Conservation (phyloP, 2,888 invertebrate genomes). For the Drosophila fulvimacula region DNA sequence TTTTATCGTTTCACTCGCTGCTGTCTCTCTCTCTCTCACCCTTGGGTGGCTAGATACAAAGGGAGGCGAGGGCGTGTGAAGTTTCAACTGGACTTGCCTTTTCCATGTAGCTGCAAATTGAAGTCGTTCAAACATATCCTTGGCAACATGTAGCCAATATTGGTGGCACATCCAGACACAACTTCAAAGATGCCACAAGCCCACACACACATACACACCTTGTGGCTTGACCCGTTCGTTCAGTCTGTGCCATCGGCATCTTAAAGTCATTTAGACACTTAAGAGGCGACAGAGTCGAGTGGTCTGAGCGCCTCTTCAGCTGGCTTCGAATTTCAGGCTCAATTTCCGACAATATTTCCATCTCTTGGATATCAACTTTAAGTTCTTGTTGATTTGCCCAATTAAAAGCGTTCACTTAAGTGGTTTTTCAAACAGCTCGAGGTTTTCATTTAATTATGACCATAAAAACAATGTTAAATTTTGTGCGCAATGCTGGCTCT, state of each 20-base stretch:
- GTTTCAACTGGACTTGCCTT: constrained; percentile 41
- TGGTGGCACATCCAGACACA: constrained; percentile 33
- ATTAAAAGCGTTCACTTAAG: constrained; percentile 52
- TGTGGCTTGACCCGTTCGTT: constrained; percentile 5
- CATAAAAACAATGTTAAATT: constrained; percentile 6
- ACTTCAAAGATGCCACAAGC: constrained; percentile 17
- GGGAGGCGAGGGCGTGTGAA: not conserved
- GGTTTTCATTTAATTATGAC: constrained; percentile 17
- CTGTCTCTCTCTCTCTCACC: not conserved
- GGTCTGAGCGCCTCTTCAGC: constrained; percentile 25
- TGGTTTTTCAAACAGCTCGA: constrained; percentile 13
- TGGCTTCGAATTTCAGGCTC: constrained; percentile 53
- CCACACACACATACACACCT: not conserved
- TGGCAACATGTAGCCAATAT: constrained; percentile 40
- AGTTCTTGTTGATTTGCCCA: constrained; percentile 49
- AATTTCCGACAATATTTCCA: constrained; percentile 43
- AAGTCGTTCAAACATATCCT: constrained; percentile 28
- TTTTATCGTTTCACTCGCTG: constrained; percentile 37
- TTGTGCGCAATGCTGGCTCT: not conserved
- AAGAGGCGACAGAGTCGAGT: constrained; percentile 23
- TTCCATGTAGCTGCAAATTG: constrained; percentile 70
- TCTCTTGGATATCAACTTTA: constrained; percentile 22
- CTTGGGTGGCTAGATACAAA: not conserved
- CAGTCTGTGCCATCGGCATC: constrained; percentile 25
- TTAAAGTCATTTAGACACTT: constrained; percentile 48